phyloP scores from a whole-genome alignment of 2,888 invertebrate genomes.

The Melipona beecheii region DNA sequence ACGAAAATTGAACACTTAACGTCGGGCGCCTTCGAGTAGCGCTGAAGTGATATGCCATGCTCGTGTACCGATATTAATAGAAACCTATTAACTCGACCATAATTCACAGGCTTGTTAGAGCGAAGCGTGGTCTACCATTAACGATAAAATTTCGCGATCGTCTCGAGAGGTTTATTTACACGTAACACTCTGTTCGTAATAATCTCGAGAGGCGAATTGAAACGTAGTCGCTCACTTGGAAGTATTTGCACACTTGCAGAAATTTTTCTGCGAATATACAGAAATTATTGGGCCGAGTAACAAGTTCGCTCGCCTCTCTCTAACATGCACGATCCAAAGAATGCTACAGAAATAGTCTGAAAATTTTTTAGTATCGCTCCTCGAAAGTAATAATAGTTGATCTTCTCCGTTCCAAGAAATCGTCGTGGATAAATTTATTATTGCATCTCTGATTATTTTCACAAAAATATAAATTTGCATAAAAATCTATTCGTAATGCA shows the following conservation, averaged over 20 bases:
- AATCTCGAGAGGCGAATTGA: slow-evolving; percentile 19
- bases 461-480: too few species aligned
- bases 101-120: slow-evolving; percentile 54
- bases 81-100: slow-evolving; percentile 45
- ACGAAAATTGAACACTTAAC: slow-evolving; percentile 10
- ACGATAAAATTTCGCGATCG: slow-evolving; percentile 37
- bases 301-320: too few species aligned
- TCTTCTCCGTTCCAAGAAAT: too few species aligned
- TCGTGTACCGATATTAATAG: slow-evolving; percentile 47
- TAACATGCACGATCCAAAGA: too few species aligned
- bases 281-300: too few species aligned
- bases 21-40: slow-evolving; percentile 4
- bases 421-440: too few species aligned
- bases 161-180: slow-evolving; percentile 39
- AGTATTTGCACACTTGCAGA: background rate
- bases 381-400: too few species aligned
- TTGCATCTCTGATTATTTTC: too few species aligned
- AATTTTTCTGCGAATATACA: background rate
- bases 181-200: slow-evolving; percentile 4
- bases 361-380: too few species aligned
- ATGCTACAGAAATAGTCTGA: too few species aligned
- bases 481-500: too few species aligned
- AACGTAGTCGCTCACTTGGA: slow-evolving; percentile 19
- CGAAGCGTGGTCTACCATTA: slow-evolving; percentile 30
- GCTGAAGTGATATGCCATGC: slow-evolving; percentile 13